Evolutionary conservation across 2,113 vertebrate species (phyloP).

Genomic region (Neofelis nebulosa): DNA sequence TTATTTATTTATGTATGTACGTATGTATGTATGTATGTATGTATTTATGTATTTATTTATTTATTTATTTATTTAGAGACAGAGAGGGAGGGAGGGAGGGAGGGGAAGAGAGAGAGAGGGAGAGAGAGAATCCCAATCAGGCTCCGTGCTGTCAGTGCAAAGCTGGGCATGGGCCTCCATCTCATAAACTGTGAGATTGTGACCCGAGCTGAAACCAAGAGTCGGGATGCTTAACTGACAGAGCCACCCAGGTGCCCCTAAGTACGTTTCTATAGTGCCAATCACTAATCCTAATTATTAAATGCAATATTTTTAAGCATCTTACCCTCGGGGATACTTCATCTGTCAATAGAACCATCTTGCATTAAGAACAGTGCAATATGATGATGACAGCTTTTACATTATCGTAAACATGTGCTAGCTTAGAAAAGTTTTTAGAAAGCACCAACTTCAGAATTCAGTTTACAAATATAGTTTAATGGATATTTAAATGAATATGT

Average conservation of each 20-base stretch:
- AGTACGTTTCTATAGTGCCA: background rate
- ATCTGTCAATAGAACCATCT: slow-evolving; percentile 27
- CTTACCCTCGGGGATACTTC: slow-evolving; percentile 21
- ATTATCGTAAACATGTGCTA: background rate
- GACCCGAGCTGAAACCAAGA: no score
- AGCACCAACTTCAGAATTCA: background rate
- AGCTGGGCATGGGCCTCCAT: no score
- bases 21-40: no score
- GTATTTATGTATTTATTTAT: no score
- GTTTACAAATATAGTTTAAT: background rate
- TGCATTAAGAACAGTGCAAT: background rate
- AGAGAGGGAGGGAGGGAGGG: no score
- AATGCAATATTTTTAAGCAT: background rate
- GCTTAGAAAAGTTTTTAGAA: background rate
- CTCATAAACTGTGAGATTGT: no score
- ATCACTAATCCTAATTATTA: background rate
- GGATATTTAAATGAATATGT: background rate
- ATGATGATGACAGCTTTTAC: background rate
- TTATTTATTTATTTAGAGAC: no score
- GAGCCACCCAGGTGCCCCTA: background rate
- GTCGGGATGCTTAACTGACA: no score
- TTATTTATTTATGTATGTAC: no score
- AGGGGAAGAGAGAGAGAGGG: no score
- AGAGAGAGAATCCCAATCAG: no score
- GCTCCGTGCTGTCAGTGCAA: no score